Evolutionary conservation across 2,797 vertebrate genomes (phyloP).

Genomic region (Enteromius paludinosus): DNA sequence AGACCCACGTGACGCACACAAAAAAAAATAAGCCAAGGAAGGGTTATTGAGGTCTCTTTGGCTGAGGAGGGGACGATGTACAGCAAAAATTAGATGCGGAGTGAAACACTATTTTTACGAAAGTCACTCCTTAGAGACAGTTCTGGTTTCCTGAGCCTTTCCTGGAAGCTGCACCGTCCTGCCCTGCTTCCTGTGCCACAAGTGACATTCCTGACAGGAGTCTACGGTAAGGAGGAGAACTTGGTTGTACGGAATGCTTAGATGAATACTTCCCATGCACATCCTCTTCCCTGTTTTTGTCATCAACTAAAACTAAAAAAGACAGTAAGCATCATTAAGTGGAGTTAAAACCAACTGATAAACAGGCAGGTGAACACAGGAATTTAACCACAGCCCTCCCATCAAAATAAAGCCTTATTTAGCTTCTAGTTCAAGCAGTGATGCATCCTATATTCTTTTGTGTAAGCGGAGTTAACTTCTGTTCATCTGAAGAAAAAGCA

Average conservation of each 20-base stretch:
- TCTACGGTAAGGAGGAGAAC: constrained; percentile 19
- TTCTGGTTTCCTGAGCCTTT: constrained; percentile 65
- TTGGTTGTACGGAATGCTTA: constrained; percentile 3
- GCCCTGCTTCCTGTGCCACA: constrained; percentile 51
- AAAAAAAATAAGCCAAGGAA: constrained; percentile 18
- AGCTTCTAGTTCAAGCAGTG: not conserved
- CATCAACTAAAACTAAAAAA: not conserved
- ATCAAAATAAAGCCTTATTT: not conserved
- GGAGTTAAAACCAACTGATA: not conserved
- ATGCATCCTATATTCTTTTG: not conserved
- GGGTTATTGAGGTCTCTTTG: constrained; percentile 35
- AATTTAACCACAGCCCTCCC: not conserved
- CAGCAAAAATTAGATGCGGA: constrained; percentile 48
- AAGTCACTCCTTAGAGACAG: constrained; percentile 60
- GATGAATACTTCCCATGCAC: constrained; percentile 1
- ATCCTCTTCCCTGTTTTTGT: constrained; percentile 11
- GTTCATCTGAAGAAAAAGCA: not conserved
- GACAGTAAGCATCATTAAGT: not conserved
- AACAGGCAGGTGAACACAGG: not conserved
- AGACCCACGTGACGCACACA: not conserved
- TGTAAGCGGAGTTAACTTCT: not conserved
- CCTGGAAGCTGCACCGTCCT: constrained; percentile 63
- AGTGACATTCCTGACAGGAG: constrained; percentile 27
- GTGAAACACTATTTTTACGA: constrained; percentile 65
- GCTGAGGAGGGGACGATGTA: constrained; percentile 16